Base-by-base conservation (phyloP, 2,888 invertebrate species). In the Geophilus truncorum region DNA sequence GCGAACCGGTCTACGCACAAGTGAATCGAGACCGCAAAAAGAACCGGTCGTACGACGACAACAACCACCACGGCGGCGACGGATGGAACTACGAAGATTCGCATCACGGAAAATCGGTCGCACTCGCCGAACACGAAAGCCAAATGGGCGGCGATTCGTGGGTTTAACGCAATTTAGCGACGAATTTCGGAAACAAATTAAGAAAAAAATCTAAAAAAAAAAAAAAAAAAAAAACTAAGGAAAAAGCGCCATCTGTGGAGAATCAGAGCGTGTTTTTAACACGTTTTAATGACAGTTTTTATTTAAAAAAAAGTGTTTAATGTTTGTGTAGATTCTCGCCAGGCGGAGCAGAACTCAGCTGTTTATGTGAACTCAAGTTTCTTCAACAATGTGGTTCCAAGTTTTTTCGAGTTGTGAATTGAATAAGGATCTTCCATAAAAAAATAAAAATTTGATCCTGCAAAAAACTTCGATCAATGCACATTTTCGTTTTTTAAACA, bases 21-120 rank as follows among this genome's bases (percentile, higher is more conserved):
- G 91, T 91, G 83, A 91, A 91, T 85, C 88, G 91, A 86, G 91
- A 91, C 85, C 90, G 90, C 86, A 91, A 91, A 85, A 89, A 90
- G 84, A 90, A 90, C 84, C 88, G 90, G 70, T 86, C 85, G 82
- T 85, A 85, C 80, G 87, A 88, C 82, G 84, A 84, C 36, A 83
- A 36, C 21, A 81, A 40, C 81, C 81, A 32, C 77, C 81, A 23
- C 51, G 15, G 15, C 77, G 57, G 77, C 76, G 79, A 79, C 36
- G 30, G 77, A 18, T 80, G 80, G 82, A 77, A 82, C 28, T 82
- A 81, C 81, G 80, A 80, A 62, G 81, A 82, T 80, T 77, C 81
- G 70, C 70, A 81, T 78, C 81, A 81, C 78, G 82, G 77, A 45
- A 81, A 57, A 40, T 80, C 77, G 5, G 34, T 34, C 36, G 51